A percentile compares a stretch with the other conserved stretches of the same genome.
Evolutionary conservation across 2,888 invertebrate genomes (phyloP).

Genomic region (Portevinia maculata): DNA sequence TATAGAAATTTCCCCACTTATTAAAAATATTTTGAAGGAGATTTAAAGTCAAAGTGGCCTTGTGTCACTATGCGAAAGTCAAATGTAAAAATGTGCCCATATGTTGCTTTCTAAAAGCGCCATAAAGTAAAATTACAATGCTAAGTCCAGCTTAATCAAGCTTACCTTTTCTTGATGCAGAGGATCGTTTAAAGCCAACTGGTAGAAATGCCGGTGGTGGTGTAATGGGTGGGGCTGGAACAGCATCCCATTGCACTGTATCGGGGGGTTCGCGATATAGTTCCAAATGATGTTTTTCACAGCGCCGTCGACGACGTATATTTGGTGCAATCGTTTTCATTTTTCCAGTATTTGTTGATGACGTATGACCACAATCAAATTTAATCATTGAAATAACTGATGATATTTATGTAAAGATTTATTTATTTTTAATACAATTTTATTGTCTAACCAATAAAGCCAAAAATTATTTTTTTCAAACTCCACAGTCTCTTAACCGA

Average conservation of each 20-base stretch:
- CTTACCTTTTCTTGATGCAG: slow-evolving; percentile 79
- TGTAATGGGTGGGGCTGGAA: slow-evolving; percentile 86
- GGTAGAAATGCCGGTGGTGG: slow-evolving; percentile 88
- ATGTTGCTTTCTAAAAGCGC: too few species aligned
- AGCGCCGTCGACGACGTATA: slow-evolving; percentile 85
- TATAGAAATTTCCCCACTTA: too few species aligned
- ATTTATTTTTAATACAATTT: background rate
- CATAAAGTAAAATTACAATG: too few species aligned
- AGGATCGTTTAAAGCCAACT: slow-evolving; percentile 84
- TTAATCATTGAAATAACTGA: slow-evolving; percentile 51
- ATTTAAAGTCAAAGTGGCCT: too few species aligned
- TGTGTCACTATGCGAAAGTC: too few species aligned
- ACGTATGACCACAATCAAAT: slow-evolving; percentile 67
- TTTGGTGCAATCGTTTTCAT: slow-evolving; percentile 87
- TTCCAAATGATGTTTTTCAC: slow-evolving; percentile 85
- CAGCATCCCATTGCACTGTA: slow-evolving; percentile 85
- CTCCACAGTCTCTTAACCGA: slow-evolving; percentile 54
- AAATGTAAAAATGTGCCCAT: too few species aligned
- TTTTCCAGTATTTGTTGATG: slow-evolving; percentile 78
- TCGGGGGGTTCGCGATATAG: slow-evolving; percentile 81
- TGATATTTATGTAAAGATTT: background rate
- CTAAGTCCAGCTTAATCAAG: too few species aligned
- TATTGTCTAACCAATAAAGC: slow-evolving; percentile 25
- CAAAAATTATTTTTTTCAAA: slow-evolving; percentile 3
- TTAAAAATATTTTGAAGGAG: too few species aligned